Evolutionary conservation across 2,113 vertebrate species (phyloP), one percentile per base, ranked within the genome.

Genomic region (Tricholaema leucomelas): DNA sequence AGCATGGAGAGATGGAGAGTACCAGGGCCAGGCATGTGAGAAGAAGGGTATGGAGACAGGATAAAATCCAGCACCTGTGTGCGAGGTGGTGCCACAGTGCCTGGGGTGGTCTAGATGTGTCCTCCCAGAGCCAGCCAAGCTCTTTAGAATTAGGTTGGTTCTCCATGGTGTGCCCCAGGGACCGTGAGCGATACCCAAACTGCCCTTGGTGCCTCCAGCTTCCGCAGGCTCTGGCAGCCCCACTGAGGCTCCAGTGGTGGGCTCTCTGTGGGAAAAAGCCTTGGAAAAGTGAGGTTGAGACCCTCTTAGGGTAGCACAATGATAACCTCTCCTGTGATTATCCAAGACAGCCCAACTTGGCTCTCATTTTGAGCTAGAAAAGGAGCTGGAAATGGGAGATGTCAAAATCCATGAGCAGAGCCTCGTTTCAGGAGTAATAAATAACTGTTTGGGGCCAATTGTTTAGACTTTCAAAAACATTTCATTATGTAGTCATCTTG

Each of bases 171-270:
- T 20, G 28, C 24, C 19, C 20, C 2, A 0, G 14, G 31, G n/a
- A 27, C 1, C 2, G 28, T 31, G 56, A 36, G n/a, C 0, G 1
- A 30, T 65, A n/a, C 17, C 44, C 25, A 31, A 14, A 20, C 59
- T 59, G 30, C 18, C 52, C 24, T 46, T 54, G 36, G 31, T 71
- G 31, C 6, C 13, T 23, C 7, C 27, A 46, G 16, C 13, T 52
- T 17, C 24, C 0, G 0, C 17, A 42, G 55, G 63, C 36, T 38
- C 23, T 75, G 55, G 15, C 5, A 1, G 52, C 35, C 25, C 8
- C 1, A 10, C 63, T 31, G 38, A 38, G 38, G n/a, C 27, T 46
- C 1, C 0, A 50, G 17, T 1, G 0, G 9, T 21, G 46, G 27
- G 21, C 18, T 25, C 15, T 15, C 15, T 20, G 13, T 14, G 59